These are phyloP conservation scores for Drosophila yooni DNA, from an alignment of 2,888 invertebrate species.

Conservation along the genomic window DNA sequence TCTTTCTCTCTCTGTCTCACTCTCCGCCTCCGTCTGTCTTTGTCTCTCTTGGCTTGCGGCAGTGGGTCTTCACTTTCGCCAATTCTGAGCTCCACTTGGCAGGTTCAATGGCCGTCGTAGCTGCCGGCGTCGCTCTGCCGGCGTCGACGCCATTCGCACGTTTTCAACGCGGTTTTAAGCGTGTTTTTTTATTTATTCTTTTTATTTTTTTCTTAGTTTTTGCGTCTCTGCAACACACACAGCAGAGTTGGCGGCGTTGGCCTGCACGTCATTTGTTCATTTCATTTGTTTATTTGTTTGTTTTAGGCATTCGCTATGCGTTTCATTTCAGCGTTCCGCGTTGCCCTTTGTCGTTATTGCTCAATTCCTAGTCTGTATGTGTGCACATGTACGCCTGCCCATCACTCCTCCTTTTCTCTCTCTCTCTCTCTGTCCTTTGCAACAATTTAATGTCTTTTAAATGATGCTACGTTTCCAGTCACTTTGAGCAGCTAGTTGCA, in stretches of 20 bases:
- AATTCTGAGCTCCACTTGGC: conserved; percentile 80
- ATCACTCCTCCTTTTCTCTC: background rate
- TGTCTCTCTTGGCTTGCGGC: conserved; percentile 73
- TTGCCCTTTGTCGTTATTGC: conserved; percentile 21
- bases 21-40: conserved; percentile 9
- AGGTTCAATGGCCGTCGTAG: conserved; percentile 72
- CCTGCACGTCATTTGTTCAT: conserved; percentile 37
- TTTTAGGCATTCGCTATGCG: conserved; percentile 41
- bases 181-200: conserved; percentile 32
- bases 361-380: conserved; percentile 7
- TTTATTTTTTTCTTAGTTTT: conserved; percentile 29
- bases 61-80: conserved; percentile 82
- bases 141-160: conserved; percentile 72
- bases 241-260: conserved; percentile 4
- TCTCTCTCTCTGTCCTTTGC: background rate
- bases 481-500: conserved; percentile 37
- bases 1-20: conserved; percentile 5
- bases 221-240: conserved; percentile 16
- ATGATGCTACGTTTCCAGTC: conserved; percentile 26
- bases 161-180: conserved; percentile 57
- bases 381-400: background rate
- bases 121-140: conserved; percentile 38
- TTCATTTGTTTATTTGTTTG: conserved; percentile 51
- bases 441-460: conserved; percentile 18
- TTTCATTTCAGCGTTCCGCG: conserved; percentile 42